Percentiles rank a stretch among this genome's conserved stretches.
Conservation (phyloP, 2,113 vertebrate genomes). For the Caranx ignobilis region DNA sequence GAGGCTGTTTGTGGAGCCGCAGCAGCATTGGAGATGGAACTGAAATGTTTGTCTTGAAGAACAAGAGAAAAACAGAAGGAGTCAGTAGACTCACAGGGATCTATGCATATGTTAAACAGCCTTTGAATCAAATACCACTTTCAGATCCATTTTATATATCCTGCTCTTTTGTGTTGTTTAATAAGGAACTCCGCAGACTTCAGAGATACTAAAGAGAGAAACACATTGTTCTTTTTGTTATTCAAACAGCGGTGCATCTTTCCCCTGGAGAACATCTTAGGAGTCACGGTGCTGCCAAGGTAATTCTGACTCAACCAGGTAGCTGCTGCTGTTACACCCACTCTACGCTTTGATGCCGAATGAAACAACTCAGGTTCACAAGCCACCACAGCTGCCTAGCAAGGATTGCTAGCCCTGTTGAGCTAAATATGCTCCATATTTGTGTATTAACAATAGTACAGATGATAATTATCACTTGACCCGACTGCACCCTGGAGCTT, state of each 20-base stretch:
- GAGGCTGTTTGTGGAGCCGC: background rate
- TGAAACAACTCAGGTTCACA: slow-evolving; percentile 1
- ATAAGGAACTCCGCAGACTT: slow-evolving; percentile 7
- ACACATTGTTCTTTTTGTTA: slow-evolving; percentile 13
- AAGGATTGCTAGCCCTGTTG: background rate
- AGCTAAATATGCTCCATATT: background rate
- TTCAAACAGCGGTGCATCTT: slow-evolving; percentile 2
- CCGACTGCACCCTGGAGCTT: background rate
- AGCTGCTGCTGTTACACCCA: slow-evolving; percentile 11
- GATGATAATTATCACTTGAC: background rate
- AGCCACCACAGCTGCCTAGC: background rate
- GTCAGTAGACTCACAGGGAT: background rate
- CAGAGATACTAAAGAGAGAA: slow-evolving; percentile 1
- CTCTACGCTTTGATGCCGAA: background rate
- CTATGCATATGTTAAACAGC: background rate
- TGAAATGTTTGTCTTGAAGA: slow-evolving; percentile 2
- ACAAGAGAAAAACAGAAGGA: background rate
- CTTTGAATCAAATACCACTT: background rate
- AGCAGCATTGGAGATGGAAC: background rate
- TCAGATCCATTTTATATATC: background rate
- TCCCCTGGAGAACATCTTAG: slow-evolving; percentile 9
- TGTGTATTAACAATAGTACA: background rate
- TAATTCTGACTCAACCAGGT: slow-evolving; percentile 22
- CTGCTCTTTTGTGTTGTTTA: slow-evolving; percentile 2
- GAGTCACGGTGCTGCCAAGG: slow-evolving; percentile 22